Base-by-base conservation (phyloP, 2,797 vertebrate species). In the Propithecus deckenii region DNA sequence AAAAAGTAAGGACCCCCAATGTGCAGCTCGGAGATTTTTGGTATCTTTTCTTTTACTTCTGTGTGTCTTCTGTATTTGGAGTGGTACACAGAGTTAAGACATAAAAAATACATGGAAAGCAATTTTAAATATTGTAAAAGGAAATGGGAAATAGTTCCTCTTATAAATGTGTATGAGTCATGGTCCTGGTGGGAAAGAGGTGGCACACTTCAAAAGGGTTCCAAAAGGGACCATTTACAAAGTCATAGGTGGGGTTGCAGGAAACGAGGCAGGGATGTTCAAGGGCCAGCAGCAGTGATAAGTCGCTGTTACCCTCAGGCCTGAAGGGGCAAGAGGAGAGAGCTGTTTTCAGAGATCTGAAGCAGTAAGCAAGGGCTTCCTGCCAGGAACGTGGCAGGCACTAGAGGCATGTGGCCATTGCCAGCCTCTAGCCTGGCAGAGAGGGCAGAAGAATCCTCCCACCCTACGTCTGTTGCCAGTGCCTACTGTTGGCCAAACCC, bases 1-100 rank as follows among this genome's bases (percentile, higher is more conserved):
- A 99, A 99, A 86, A 99, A 99, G 99, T 99, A 99, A 99, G 98
- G 10, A n/a, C 28, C 72, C 85, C 55, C 17, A 7, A 52, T 32
- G 30, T 32, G 30, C 61, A 69, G 6, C 63, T 90, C 17, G 0
- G 38, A 59, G 55, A 46, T 52, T n/a, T 55, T 67, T 50, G 20
- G 4, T 43, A 3, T 71, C 41, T 71, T 2, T 63, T 48, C 28
- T 74, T 83, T 91, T 71, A 30, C 17, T 69, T 83, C 61, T 57
- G 0, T 52, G 14, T 93, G 72, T 69, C 38, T 75, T 75, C 52
- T 84, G 32, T 63, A 11, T 87, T 43, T 80, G 59, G 35, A 95
- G 75, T 86, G 80, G 48, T 83, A 38, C 50, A 43, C 30, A 63
- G 67, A 96, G 18, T 63, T 95, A 78, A 91, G 52, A 28, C 52